phyloP scores from a whole-genome alignment of 2,797 vertebrate species.

The Semotilus atromaculatus region DNA sequence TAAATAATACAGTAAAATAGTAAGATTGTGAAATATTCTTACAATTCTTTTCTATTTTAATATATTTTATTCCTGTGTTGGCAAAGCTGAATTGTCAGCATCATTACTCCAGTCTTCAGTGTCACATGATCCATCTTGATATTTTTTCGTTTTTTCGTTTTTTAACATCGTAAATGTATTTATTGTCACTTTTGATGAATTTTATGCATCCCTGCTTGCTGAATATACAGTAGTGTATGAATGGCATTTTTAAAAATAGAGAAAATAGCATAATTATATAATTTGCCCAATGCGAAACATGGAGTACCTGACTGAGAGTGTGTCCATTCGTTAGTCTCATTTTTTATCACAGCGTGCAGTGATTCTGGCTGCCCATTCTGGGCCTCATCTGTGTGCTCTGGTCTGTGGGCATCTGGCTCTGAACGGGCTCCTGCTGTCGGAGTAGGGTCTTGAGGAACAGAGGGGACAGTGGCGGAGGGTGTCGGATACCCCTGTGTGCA shows the following conservation, averaged over 20 bases:
- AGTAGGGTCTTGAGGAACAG: constrained; percentile 59
- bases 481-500: constrained; percentile 59
- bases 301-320: constrained; percentile 66
- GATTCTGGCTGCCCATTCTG: constrained; percentile 60
- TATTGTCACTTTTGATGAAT: neutral
- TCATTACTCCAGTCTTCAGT: neutral
- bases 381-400: constrained; percentile 49
- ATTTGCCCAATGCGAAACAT: neutral
- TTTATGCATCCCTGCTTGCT: neutral
- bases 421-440: constrained; percentile 50
- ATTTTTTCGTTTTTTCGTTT: neutral
- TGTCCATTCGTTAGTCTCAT: constrained; percentile 69
- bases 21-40: neutral
- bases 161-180: neutral
- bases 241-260: neutral
- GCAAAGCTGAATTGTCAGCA: neutral
- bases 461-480: constrained; percentile 56
- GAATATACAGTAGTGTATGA: neutral
- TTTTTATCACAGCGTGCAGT: constrained; percentile 60
- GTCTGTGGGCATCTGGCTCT: constrained; percentile 55
- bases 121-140: neutral
- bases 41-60: neutral
- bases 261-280: neutral
- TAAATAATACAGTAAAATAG: neutral
- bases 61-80: neutral